Evolutionary conservation across 1,140 invertebrate species (phyloP), one percentile per base, ranked within the genome.

Genomic region (Drosophila orena): DNA sequence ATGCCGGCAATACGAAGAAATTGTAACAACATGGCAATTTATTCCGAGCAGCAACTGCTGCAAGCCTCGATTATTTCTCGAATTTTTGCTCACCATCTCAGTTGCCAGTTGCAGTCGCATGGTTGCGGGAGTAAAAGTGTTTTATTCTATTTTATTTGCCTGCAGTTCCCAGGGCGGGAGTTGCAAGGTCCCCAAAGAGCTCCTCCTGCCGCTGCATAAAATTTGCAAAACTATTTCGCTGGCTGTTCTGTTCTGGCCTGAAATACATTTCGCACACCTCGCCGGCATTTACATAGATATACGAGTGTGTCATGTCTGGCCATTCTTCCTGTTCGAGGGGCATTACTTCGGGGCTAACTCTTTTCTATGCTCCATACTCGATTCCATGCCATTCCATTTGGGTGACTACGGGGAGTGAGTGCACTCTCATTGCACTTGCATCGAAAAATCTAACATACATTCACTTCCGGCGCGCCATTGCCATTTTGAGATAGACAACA

Each of bases 11-110:
- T 81, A 84, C 62, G 81, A 86, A 74, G 75, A 86, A 89, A 80
- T 91, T 88, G 81, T 83, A 88, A 90, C 79, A 83, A 77, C 83
- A 83, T 88, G 75, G 84, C 84, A 88, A 88, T 88, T 83, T 88
- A 88, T 88, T 89, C 79, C 79, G 66, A 79, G 81, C 57, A 77
- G 35, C 38, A 40, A 65, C 35, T 68, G 53, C 47, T 52, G 77
- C 72, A 69, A 58, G 58, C 57, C 76, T 83, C 83, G 80, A 84
- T 84, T 84, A 84, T 84, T 83, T 84, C 78, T 84, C 65, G 74
- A 77, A 73, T 84, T 78, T 71, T 70, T 50, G 47, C 17, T 24
- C 24, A 24, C 24, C 24, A 10, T 37, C 43, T 12, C 30, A 44
- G 12, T 57, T 17, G 56, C 34, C 5, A 17, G 15, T 30, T 24